Evolutionary conservation across 2,888 invertebrate genomes (phyloP), one percentile per base, ranked within the genome.

Genomic region (Pammene fasciana): DNA sequence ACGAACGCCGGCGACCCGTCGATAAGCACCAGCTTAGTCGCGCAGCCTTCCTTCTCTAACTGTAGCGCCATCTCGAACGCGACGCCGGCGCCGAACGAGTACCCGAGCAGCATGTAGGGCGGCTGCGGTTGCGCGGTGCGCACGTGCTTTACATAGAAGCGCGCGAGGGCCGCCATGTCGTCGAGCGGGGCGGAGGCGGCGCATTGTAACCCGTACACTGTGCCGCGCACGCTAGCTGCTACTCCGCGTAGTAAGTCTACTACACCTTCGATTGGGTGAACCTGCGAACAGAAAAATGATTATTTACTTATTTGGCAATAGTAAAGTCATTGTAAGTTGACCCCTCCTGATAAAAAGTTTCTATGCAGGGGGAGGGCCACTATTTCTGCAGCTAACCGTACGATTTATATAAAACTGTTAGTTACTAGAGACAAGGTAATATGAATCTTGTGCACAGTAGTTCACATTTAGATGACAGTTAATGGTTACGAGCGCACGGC

Each of bases 51-150:
- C 85, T 93, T 89, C 83, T 98, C 97, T 66, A 99, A 91, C 84
- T 97, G 96, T 43, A 96, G 90, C 36, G 97, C 97, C 95, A 99
- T 99, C 93, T 99, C 99, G 86, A 98, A 97, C 16, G 98, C 98
- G 45, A 99, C 96, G 77, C 96, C 95, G 52, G 98, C 97, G 72
- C 99, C 99, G 88, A 97, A 99, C 0, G 99, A 99, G 90, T 99
- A 99, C 1, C 99, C 99, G 55, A 97, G 95, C 74, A 99, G 91
- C 62, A 95, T 94, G 93, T 97, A 99, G 4, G 99, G 98, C 72
- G 98, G 97, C 70, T 93, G 88, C 9, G 95, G 94, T 89, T 98
- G 97, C 57, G 96, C 91, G 65, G 94, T 93, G 82, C 95, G 95
- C 79, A 99, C 94, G 86, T 96, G 94, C 85, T 90, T 82, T 36